Evolutionary conservation across 2,888 invertebrate genomes (phyloP).

Genomic region (Philereme transversata): DNA sequence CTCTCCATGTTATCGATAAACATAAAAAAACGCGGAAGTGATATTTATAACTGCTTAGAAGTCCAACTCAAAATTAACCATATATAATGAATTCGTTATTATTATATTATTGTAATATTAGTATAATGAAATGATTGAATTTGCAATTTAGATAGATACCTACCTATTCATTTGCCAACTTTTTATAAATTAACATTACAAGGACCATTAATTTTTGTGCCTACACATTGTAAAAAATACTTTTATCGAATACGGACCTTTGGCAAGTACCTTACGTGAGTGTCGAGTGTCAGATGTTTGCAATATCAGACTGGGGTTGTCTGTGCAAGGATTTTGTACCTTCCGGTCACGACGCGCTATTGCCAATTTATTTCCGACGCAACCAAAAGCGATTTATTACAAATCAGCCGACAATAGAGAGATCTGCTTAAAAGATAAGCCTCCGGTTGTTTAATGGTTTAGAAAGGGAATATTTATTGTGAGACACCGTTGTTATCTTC

Average conservation of each 20-base stretch:
- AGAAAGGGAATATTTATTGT: slow-evolving; percentile 11
- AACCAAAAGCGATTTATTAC: slow-evolving; percentile 48
- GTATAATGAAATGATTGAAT: too few relatives aligned
- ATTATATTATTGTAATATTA: too few relatives aligned
- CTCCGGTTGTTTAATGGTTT: slow-evolving; percentile 38
- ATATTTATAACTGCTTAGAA: slow-evolving; percentile 42
- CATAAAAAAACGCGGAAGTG: slow-evolving; percentile 53
- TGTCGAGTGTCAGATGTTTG: not conserved
- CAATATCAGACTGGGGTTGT: slow-evolving; percentile 28
- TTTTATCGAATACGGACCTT: slow-evolving; percentile 22
- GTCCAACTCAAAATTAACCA: slow-evolving; percentile 41
- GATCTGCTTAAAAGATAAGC: slow-evolving; percentile 50
- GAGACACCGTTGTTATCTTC: not conserved
- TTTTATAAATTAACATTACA: too few relatives aligned
- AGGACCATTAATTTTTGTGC: too few relatives aligned
- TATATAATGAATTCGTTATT: too few relatives aligned
- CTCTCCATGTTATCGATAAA: slow-evolving; percentile 39
- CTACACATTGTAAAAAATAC: too few relatives aligned
- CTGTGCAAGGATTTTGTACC: slow-evolving; percentile 51
- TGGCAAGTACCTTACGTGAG: too few relatives aligned
- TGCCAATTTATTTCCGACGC: slow-evolving; percentile 56
- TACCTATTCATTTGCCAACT: too few relatives aligned
- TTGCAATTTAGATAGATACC: too few relatives aligned
- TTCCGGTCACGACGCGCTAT: slow-evolving; percentile 63
- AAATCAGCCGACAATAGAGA: slow-evolving; percentile 43